phyloP scores from a whole-genome alignment of 2,888 invertebrate genomes.

The Punctoribates punctum region DNA sequence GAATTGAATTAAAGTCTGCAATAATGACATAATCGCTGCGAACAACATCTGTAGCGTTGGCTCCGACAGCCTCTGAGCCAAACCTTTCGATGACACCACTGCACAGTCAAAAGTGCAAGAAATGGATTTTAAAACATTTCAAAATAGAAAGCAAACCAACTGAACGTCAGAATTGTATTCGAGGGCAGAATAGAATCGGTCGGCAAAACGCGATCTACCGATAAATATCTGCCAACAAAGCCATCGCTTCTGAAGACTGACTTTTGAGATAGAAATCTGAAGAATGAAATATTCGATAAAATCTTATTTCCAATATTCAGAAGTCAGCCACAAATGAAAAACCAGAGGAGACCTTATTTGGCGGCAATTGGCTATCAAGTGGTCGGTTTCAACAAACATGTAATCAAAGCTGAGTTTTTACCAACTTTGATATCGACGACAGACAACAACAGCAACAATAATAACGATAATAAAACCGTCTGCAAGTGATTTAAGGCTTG shows the following conservation, averaged over 20 bases:
- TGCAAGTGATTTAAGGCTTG: background rate
- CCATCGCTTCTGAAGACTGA: background rate
- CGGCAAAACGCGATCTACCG: slow-evolving; percentile 22
- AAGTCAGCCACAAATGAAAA: background rate
- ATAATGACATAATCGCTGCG: slow-evolving; percentile 22
- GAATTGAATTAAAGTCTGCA: slow-evolving; percentile 28
- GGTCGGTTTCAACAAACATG: slow-evolving; percentile 1
- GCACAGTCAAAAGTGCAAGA: too few species aligned
- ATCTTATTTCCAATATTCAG: background rate
- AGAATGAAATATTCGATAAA: background rate
- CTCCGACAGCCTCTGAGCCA: background rate
- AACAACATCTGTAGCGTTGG: background rate
- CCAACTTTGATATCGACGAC: background rate
- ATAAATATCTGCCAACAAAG: slow-evolving; percentile 34
- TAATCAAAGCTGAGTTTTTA: background rate
- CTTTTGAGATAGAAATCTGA: background rate
- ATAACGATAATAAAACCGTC: background rate
- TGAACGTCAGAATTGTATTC: background rate
- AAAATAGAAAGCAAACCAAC: background rate
- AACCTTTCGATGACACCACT: background rate
- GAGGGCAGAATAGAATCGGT: background rate
- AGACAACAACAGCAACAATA: slow-evolving; percentile 12
- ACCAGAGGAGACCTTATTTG: background rate
- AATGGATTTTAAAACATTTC: too few species aligned
- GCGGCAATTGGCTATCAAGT: slow-evolving; percentile 12